Percentiles rank a stretch among this genome's conserved stretches.
These are phyloP conservation scores for Tipula confusa DNA, from an alignment of 2,888 invertebrate species.

Conservation along the genomic window DNA sequence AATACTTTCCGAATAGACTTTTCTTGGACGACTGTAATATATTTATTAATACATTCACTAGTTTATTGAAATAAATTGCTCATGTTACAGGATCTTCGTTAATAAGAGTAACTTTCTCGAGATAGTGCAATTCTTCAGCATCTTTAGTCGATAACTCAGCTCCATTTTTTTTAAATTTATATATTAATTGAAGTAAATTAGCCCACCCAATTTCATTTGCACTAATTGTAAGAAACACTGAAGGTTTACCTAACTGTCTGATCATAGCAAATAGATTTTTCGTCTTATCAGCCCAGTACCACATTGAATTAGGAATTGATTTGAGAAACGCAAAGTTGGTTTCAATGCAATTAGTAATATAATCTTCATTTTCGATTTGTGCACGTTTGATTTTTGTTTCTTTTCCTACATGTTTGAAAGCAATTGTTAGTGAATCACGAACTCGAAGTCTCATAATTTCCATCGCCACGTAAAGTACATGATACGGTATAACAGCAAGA, in stretches of 20 bases:
- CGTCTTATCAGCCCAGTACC: too few species aligned
- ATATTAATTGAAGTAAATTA: too few species aligned
- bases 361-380: too few species aligned
- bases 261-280: conserved; percentile 47
- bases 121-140: conserved; percentile 33
- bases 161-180: conserved; percentile 34
- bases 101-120: conserved; percentile 36
- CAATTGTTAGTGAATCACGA: too few species aligned
- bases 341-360: conserved; percentile 35
- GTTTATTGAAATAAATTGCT: too few species aligned
- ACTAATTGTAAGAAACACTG: conserved; percentile 46
- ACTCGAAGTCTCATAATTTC: too few species aligned
- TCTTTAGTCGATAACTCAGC: conserved; percentile 35
- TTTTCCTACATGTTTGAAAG: conserved; percentile 35
- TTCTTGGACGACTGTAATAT: too few species aligned
- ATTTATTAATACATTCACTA: too few species aligned
- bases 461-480: too few species aligned
- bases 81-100: too few species aligned
- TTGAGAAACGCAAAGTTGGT: conserved; percentile 41
- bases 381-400: conserved; percentile 36
- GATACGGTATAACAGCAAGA: conserved; percentile 41
- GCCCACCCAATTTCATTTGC: conserved; percentile 47
- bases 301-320: too few species aligned
- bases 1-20: conserved; percentile 39
- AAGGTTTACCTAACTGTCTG: conserved; percentile 45